Conservation (phyloP, 2,113 vertebrate genomes). For the Circaetus cinerascens region DNA sequence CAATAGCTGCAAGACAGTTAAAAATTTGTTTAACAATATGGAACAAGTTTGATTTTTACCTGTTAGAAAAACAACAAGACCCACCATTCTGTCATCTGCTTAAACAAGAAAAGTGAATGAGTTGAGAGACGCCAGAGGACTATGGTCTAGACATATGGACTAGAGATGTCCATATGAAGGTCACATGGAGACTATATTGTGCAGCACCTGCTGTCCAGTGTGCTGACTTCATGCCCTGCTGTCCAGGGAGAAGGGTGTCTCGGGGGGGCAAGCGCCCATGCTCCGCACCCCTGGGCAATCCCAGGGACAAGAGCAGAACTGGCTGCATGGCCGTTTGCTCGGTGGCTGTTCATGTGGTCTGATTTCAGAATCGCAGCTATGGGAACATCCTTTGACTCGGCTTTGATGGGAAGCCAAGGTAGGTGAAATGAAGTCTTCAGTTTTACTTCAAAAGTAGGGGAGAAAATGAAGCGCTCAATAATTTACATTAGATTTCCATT, state of each 20-base stretch:
- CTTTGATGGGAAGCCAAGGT: neutral
- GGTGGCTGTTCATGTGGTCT: fast-evolving
- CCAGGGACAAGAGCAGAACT: neutral
- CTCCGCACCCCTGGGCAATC: neutral
- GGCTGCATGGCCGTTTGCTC: neutral
- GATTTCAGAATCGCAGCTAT: neutral
- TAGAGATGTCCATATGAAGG: neutral
- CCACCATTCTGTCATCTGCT: neutral
- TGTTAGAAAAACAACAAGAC: neutral
- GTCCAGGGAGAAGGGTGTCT: fast-evolving
- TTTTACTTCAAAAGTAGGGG: neutral
- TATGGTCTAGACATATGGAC: neutral
- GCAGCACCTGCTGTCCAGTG: neutral
- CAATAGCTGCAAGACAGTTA: neutral
- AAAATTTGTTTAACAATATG: neutral
- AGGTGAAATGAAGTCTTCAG: neutral
- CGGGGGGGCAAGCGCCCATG: neutral
- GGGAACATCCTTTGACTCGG: neutral
- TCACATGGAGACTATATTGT: neutral
- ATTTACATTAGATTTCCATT: neutral
- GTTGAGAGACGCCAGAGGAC: neutral
- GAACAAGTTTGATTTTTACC: neutral
- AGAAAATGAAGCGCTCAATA: neutral
- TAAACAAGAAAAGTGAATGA: neutral
- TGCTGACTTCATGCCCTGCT: neutral